A percentile compares a stretch with the other conserved stretches of the same genome.
Evolutionary conservation across 2,888 invertebrate genomes (phyloP).

Genomic region (Xestia xanthographa): DNA sequence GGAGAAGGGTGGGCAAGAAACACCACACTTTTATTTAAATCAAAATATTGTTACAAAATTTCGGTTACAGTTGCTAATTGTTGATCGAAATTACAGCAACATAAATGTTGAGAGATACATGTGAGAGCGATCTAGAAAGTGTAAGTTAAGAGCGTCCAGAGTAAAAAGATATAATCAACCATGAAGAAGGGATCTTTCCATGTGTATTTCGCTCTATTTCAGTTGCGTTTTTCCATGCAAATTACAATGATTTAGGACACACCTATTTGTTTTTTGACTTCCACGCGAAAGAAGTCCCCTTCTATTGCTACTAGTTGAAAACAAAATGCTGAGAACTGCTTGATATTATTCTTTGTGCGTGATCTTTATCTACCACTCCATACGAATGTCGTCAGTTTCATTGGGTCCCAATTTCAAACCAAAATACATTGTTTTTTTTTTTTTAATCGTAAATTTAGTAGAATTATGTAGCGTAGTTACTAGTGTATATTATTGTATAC

Average conservation of each 20-base stretch:
- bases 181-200: background rate
- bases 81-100: too few species aligned
- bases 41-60: background rate
- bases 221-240: background rate
- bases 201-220: background rate
- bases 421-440: background rate
- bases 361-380: background rate
- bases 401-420: background rate
- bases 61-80: too few species aligned
- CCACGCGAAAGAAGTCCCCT: background rate
- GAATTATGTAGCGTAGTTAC: conserved; percentile 17
- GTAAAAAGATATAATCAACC: background rate
- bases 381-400: background rate
- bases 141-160: background rate
- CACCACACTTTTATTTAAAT: background rate
- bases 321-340: conserved; percentile 8
- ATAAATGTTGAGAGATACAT: background rate
- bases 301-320: background rate
- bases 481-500: conserved; percentile 19
- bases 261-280: background rate
- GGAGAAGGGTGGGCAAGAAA: background rate
- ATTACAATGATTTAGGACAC: background rate
- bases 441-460: background rate
- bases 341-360: background rate
- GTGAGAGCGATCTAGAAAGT: background rate